A percentile compares a stretch with the other conserved stretches of the same genome.
phyloP scores from a whole-genome alignment of 1,140 invertebrate species.

The Drosophila pseudoobscura region DNA sequence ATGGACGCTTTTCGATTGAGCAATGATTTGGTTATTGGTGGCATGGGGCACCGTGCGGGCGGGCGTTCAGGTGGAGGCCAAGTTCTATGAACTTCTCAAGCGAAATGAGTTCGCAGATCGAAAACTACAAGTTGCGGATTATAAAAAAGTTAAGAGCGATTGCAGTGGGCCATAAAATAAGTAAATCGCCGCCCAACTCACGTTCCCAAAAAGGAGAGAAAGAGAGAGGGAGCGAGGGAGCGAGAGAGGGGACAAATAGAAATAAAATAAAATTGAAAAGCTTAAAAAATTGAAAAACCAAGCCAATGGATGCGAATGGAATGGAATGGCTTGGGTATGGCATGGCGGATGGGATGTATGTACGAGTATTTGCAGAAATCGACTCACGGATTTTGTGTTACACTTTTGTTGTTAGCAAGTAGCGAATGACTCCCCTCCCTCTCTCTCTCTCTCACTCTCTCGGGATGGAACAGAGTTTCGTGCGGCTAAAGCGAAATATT shows the following conservation, averaged over 20 bases:
- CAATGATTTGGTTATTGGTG: slow-evolving; percentile 61
- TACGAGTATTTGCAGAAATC: slow-evolving; percentile 52
- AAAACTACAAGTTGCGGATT: slow-evolving; percentile 56
- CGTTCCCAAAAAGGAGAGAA: slow-evolving; percentile 45
- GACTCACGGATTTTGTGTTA: slow-evolving; percentile 81
- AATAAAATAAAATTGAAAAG: slow-evolving; percentile 75
- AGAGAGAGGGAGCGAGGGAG: slow-evolving; percentile 1
- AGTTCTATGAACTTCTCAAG: slow-evolving; percentile 52
- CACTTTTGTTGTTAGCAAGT: slow-evolving; percentile 67
- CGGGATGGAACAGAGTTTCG: slow-evolving; percentile 47
- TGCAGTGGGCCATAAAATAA: slow-evolving; percentile 69
- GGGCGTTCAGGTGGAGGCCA: slow-evolving; percentile 16
- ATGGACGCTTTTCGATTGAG: slow-evolving; percentile 77
- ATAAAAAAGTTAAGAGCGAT: slow-evolving; percentile 49
- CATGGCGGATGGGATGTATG: slow-evolving; percentile 21
- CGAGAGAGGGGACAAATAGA: slow-evolving; percentile 23
- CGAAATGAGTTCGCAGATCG: slow-evolving; percentile 38
- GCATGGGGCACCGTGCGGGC: slow-evolving; percentile 4
- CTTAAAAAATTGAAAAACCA: slow-evolving; percentile 25
- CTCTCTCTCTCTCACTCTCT: slow-evolving; percentile 16
- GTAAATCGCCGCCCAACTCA: slow-evolving; percentile 76
- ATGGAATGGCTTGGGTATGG: neutral
- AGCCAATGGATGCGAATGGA: slow-evolving; percentile 22
- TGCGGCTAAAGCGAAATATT: slow-evolving; percentile 55
- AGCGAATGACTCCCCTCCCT: slow-evolving; percentile 34